Evolutionary conservation across 2,797 vertebrate species (phyloP).

Genomic region (Triplophysa yarkandensis): DNA sequence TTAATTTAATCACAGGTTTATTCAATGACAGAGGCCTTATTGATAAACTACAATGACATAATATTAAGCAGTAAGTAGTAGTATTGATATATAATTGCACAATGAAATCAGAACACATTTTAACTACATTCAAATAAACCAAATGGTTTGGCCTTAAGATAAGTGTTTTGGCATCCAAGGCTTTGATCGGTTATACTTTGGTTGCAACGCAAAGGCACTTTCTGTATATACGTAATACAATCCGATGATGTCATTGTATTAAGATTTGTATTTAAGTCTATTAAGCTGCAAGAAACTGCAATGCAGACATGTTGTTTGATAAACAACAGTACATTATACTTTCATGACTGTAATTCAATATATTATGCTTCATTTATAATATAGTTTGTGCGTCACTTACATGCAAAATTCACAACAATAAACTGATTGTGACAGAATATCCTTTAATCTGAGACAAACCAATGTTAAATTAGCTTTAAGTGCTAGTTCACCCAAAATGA

Average conservation of each 20-base stretch:
- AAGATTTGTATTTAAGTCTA: not conserved
- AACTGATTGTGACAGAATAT: not conserved
- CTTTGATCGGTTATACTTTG: slow-evolving; percentile 9
- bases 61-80: not conserved
- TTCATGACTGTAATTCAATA: not conserved
- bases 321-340: not conserved
- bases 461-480: not conserved
- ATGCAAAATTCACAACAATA: not conserved
- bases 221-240: not conserved
- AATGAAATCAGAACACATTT: not conserved
- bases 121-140: not conserved
- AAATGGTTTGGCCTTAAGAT: not conserved
- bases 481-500: no score
- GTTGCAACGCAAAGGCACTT: slow-evolving; percentile 32
- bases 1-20: not conserved
- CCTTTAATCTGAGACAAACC: not conserved
- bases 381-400: not conserved
- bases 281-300: not conserved
- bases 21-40: not conserved
- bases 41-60: not conserved
- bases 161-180: not conserved
- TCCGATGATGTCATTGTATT: not conserved
- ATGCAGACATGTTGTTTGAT: not conserved
- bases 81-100: not conserved
- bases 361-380: not conserved